Percentiles rank a stretch among this genome's conserved stretches.
These are phyloP conservation scores for Oscheius onirici DNA, from an alignment of 2,888 invertebrate genomes.

Conservation along the genomic window DNA sequence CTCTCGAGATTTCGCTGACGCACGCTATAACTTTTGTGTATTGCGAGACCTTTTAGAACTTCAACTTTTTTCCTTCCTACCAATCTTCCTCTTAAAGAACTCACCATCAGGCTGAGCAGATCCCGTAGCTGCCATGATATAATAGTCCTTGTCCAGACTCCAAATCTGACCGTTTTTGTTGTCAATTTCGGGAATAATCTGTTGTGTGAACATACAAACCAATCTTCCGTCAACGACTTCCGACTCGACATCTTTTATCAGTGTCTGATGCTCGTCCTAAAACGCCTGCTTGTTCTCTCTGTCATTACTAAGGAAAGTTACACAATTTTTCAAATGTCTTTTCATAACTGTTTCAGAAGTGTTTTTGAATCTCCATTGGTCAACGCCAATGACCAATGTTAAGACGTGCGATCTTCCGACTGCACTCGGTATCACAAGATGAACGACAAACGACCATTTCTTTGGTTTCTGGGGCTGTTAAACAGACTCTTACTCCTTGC, in stretches of 20 bases:
- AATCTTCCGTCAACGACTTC: conserved; percentile 59
- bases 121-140: conserved; percentile 67
- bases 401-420: no score
- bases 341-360: no score
- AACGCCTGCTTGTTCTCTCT: neutral
- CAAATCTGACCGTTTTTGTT: conserved; percentile 57
- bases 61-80: no score
- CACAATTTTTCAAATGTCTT: neutral
- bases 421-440: no score
- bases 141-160: conserved; percentile 61
- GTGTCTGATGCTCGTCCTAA: conserved; percentile 53
- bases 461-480: no score
- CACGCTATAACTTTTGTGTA: no score
- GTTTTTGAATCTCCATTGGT: no score
- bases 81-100: conserved; percentile 9
- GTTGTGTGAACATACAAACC: conserved; percentile 61
- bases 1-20: no score
- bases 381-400: no score
- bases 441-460: no score
- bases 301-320: neutral
- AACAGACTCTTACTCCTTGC: no score
- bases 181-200: conserved; percentile 64
- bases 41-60: no score
- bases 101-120: conserved; percentile 67
- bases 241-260: conserved; percentile 53